Evolutionary conservation across 2,797 vertebrate genomes (phyloP).

Genomic region (Melanotaenia boesemani): DNA sequence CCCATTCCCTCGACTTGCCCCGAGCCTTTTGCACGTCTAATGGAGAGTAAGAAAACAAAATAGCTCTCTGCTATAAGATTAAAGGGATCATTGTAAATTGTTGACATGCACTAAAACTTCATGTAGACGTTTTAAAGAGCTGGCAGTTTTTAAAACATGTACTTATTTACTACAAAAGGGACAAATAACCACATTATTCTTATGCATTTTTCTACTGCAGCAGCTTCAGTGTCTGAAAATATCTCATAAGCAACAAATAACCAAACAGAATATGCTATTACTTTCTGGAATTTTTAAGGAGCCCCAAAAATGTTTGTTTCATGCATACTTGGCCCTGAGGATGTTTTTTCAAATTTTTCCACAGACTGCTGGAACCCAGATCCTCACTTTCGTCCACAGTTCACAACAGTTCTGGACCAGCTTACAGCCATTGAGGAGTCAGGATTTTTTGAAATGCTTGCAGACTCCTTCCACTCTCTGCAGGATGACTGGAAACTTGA

Average conservation of each 20-base stretch:
- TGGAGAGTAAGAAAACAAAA: constrained; percentile 88
- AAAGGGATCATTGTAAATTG: neutral
- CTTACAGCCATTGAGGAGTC: constrained; percentile 96
- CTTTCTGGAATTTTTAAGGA: constrained; percentile 10
- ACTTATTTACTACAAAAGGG: constrained; percentile 3
- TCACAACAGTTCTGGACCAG: constrained; percentile 91
- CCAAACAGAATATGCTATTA: constrained; percentile 15
- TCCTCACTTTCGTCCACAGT: constrained; percentile 90
- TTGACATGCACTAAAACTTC: neutral
- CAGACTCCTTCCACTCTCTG: constrained; percentile 95
- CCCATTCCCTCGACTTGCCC: constrained; percentile 96
- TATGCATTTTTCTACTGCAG: constrained; percentile 9
- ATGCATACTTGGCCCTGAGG: neutral
- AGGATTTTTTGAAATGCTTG: constrained; percentile 98
- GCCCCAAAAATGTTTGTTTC: neutral
- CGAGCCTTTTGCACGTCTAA: constrained; percentile 94
- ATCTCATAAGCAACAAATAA: neutral
- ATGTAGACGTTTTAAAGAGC: neutral
- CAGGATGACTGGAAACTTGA: constrained; percentile 99
- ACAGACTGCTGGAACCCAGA: constrained; percentile 96
- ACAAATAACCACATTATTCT: neutral
- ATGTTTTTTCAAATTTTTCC: constrained; percentile 12
- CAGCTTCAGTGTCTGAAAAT: constrained; percentile 6
- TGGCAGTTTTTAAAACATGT: neutral
- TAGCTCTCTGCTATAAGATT: neutral